Percentiles rank a stretch among this genome's conserved stretches.
These are phyloP conservation scores for Acromyrmex echinatior DNA, from an alignment of 1,140 invertebrate species.

Conservation along the genomic window DNA sequence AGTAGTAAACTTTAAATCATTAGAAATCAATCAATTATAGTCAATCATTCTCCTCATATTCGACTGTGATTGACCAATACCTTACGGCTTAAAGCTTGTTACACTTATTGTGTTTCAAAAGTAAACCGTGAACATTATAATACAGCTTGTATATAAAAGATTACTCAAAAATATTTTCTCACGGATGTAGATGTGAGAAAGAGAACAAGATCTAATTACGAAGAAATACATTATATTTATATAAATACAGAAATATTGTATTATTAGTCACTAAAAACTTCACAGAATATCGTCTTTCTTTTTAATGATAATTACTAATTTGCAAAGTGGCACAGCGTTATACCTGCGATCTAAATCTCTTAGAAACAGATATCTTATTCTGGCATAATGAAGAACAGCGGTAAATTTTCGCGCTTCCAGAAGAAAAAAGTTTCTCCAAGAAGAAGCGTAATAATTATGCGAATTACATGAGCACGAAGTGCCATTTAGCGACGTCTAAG, in stretches of 20 bases:
- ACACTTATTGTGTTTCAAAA: no score
- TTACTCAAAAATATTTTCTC: constrained; percentile 4
- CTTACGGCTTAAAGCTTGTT: no score
- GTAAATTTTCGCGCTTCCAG: not conserved
- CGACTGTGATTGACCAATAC: no score
- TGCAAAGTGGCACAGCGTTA: not conserved
- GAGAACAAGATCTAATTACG: not conserved
- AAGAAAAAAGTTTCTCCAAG: constrained; percentile 26
- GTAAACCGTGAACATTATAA: not conserved
- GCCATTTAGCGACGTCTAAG: constrained; percentile 38
- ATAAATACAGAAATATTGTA: not conserved
- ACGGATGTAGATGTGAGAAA: not conserved
- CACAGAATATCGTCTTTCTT: not conserved
- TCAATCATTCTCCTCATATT: no score
- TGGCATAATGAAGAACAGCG: not conserved
- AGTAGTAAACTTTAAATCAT: no score
- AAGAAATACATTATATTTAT: not conserved
- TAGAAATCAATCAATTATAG: no score
- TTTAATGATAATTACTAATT: constrained; percentile 10
- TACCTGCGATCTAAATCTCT: not conserved
- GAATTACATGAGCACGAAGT: constrained; percentile 40
- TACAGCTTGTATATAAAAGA: not conserved
- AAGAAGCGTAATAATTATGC: constrained; percentile 40
- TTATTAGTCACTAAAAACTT: not conserved
- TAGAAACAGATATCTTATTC: not conserved